Base-by-base conservation (phyloP, 2,113 vertebrate species). In the Boulengeromyrus knoepffleri region DNA sequence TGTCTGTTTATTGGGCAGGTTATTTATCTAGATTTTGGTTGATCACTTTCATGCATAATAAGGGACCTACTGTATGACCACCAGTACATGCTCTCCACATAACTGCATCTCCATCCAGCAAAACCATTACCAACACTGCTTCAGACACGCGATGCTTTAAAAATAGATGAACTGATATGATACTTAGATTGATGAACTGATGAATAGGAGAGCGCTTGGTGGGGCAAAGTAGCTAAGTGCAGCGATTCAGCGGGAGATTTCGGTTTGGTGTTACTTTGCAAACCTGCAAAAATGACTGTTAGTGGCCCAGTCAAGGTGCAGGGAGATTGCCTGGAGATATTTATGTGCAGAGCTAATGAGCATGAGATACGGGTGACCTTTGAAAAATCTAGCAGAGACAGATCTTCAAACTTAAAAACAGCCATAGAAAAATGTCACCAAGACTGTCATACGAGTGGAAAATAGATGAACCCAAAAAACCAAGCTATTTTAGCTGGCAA, bases 301-400 rank as follows among this genome's bases (percentile, higher is more conserved):
- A 13, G 49, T 77, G 88, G 27, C 15, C 47, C 70, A 89, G 66
- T 31, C n/a, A 70, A 39, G 47, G 62, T 74, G 88, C n/a, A 50
- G 46, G n/a, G 47, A 66, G 46, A 19, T n/a, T 15, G 62, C 58
- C 66, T 52, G 70, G 47, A 49, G 46, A 89, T 36, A 77, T 27
- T 42, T 50, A 42, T 53, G n/a, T 42, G 45, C 77, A 45, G 27
- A 42, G 74, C 19, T 84, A n/a, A 84, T 58, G 50, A 83, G 27
- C 49, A 89, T 31, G 52, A 85, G 53, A 85, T 89, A 85, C 19
- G 8, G 77, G 24, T 13, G 80, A 85, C 77, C 49, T 84, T 85
- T 58, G 21, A 15, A 89, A 85, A 85, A 85, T 56, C 45, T 84
- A 39, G 31, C 39, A 39, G n/a, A 46, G 74, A 45, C 50, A 56